A percentile compares a stretch with the other conserved stretches of the same genome.
These are phyloP conservation scores for Silurus aristotelis DNA, from an alignment of 2,797 vertebrate genomes.

Conservation along the genomic window DNA sequence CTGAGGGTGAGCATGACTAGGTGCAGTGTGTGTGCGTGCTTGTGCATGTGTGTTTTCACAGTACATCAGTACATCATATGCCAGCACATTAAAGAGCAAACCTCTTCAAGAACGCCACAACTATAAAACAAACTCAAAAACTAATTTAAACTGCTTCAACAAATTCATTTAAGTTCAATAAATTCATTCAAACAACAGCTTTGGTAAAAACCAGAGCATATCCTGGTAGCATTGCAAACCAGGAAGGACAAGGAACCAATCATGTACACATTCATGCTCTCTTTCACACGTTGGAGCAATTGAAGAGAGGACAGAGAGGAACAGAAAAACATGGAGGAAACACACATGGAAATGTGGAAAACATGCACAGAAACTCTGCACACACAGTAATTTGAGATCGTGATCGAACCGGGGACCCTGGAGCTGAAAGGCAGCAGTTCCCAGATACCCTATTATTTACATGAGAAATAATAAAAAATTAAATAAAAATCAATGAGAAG, in stretches of 20 bases:
- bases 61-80: constrained; percentile 30
- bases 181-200: neutral
- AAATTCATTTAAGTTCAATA: constrained; percentile 16
- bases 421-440: neutral
- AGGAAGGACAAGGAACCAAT: neutral
- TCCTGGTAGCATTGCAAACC: neutral
- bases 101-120: constrained; percentile 7
- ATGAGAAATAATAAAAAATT: neutral
- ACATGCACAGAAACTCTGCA: neutral
- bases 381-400: neutral
- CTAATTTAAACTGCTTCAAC: constrained; percentile 33
- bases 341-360: neutral
- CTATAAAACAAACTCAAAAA: constrained; percentile 30
- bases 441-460: neutral
- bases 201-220: neutral
- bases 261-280: neutral
- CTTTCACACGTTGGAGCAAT: neutral
- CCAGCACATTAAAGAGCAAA: constrained; percentile 20
- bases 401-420: neutral
- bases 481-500: neutral
- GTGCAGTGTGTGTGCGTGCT: neutral
- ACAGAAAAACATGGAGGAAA: neutral
- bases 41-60: neutral
- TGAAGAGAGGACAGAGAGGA: neutral
- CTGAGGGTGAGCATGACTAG: neutral